A percentile compares a stretch with the other conserved stretches of the same genome.
These are phyloP conservation scores for Oryzias woworae DNA, from an alignment of 2,113 vertebrate species.

Conservation along the genomic window DNA sequence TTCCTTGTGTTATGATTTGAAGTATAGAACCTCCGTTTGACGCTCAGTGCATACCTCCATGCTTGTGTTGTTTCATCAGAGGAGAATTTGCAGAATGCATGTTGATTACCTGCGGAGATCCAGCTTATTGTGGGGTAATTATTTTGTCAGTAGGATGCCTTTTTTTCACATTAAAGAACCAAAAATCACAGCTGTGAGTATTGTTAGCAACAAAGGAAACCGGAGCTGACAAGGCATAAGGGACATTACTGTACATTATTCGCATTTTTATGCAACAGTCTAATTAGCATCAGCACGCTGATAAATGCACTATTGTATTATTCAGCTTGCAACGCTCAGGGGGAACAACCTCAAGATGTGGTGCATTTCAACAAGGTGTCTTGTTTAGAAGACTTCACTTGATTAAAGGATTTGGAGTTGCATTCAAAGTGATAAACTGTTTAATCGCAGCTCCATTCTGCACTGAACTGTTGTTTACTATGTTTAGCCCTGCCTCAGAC, in stretches of 20 bases:
- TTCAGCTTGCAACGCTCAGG: conserved; percentile 48
- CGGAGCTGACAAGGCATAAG: conserved; percentile 35
- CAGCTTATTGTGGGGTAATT: conserved; percentile 9
- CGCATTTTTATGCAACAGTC: conserved; percentile 54
- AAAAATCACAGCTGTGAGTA: conserved; percentile 20
- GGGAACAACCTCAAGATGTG: conserved; percentile 45
- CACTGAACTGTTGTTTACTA: conserved; percentile 19
- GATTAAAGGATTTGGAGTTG: conserved; percentile 38
- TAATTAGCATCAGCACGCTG: conserved; percentile 64
- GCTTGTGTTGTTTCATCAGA: background rate
- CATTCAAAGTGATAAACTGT: conserved; percentile 30
- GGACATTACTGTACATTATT: conserved; percentile 59
- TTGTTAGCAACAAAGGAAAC: conserved; percentile 29
- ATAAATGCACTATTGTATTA: conserved; percentile 66
- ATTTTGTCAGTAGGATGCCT: conserved; percentile 2
- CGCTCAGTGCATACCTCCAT: background rate
- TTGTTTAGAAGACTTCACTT: conserved; percentile 35
- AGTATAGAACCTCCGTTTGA: background rate
- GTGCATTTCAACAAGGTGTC: conserved; percentile 49
- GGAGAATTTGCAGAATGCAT: conserved; percentile 14
- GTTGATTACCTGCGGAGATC: conserved; percentile 4
- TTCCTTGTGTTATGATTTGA: conserved; percentile 3
- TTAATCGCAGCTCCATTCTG: conserved; percentile 27
- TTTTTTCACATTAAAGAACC: conserved; percentile 10
- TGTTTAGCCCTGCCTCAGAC: conserved; percentile 13